Conservation (phyloP, 1,140 invertebrate genomes). For the Agrypnia vestita region DNA sequence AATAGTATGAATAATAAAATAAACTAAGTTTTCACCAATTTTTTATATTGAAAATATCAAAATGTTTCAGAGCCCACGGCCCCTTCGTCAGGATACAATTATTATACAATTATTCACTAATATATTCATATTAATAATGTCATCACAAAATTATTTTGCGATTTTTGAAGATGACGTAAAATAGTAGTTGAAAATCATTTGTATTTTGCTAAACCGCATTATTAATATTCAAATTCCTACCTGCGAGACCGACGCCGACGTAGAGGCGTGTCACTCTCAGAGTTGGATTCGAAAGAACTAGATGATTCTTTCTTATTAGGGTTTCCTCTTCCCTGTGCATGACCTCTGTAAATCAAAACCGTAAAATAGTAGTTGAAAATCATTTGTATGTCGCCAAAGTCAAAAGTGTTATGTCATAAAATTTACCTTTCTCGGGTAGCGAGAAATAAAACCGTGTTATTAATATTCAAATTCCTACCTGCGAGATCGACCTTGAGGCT, state of each 20-base stretch:
- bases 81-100: too few species aligned
- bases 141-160: too few species aligned
- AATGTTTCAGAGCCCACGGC: too few species aligned
- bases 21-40: too few species aligned
- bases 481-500: not conserved
- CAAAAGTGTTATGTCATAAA: not conserved
- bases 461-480: not conserved
- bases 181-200: too few species aligned
- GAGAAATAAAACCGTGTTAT: not conserved
- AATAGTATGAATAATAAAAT: too few species aligned
- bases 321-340: not conserved
- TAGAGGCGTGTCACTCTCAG: not conserved
- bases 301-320: not conserved
- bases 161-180: too few species aligned
- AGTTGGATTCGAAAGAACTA: slow-evolving; percentile 42
- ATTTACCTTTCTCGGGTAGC: too few species aligned
- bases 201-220: not conserved
- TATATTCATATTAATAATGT: too few species aligned
- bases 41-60: too few species aligned
- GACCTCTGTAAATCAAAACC: slow-evolving; percentile 3
- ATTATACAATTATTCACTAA: too few species aligned
- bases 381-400: not conserved
- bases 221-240: not conserved
- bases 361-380: too few species aligned
- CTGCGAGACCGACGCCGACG: not conserved